Percentiles rank a stretch among this genome's conserved stretches.
These are phyloP conservation scores for Percopsis omiscomaycus DNA, from an alignment of 2,797 vertebrate species.

Conservation along the genomic window DNA sequence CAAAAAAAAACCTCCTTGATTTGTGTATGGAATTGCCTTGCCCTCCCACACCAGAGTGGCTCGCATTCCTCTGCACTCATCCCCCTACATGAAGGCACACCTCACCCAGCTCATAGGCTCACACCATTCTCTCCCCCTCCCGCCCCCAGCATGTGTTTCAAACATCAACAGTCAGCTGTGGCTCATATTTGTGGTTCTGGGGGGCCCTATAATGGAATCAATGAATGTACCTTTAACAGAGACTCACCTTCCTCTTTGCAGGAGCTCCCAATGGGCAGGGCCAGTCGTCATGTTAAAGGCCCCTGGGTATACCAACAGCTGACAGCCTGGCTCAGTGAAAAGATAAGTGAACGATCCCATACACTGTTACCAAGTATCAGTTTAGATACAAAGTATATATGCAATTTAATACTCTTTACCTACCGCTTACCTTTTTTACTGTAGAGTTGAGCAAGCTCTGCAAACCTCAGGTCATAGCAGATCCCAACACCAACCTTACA, in stretches of 20 bases:
- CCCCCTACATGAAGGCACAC: too few species aligned
- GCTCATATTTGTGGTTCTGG: background rate
- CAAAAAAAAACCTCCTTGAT: too few species aligned
- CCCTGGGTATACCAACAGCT: conserved; percentile 92
- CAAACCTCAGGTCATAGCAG: conserved; percentile 95
- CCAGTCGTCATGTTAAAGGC: conserved; percentile 99
- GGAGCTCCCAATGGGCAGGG: conserved; percentile 95
- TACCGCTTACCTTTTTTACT: conserved; percentile 82
- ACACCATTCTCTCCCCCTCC: background rate
- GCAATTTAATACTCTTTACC: background rate
- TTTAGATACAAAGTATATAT: background rate
- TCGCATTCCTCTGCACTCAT: too few species aligned
- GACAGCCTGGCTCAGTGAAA: conserved; percentile 79
- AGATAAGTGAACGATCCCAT: background rate
- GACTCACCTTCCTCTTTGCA: conserved; percentile 90
- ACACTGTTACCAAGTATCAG: background rate
- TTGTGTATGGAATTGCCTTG: too few species aligned
- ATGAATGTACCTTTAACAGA: background rate
- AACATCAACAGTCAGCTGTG: too few species aligned
- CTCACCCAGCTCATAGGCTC: background rate
- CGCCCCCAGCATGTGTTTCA: background rate
- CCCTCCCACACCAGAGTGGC: too few species aligned
- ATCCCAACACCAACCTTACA: conserved; percentile 98
- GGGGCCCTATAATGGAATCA: too few species aligned
- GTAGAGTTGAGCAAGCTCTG: conserved; percentile 95